These are phyloP conservation scores for Schizopygopsis malacanthus DNA, from an alignment of 2,797 vertebrate genomes.

Conservation along the genomic window DNA sequence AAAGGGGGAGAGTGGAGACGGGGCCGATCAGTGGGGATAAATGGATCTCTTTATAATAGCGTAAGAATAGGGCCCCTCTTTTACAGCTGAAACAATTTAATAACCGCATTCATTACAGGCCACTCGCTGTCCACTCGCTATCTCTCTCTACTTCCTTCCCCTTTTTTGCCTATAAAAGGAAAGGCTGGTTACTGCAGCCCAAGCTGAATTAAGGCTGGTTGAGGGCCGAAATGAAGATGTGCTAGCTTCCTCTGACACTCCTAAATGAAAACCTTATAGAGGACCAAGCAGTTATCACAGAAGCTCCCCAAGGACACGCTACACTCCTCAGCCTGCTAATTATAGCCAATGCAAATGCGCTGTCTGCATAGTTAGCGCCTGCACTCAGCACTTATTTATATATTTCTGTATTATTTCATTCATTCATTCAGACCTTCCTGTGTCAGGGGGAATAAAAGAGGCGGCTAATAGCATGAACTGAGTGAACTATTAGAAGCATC, in stretches of 20 bases:
- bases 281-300: slow-evolving; percentile 91
- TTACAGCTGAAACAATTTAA: slow-evolving; percentile 99
- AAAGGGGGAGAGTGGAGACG: slow-evolving; percentile 92
- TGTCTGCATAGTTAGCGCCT: slow-evolving; percentile 61
- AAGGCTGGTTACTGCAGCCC: slow-evolving; percentile 67
- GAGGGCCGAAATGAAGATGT: slow-evolving; percentile 95
- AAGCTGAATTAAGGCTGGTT: slow-evolving; percentile 73
- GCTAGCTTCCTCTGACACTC: slow-evolving; percentile 88
- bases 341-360: slow-evolving; percentile 91
- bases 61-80: slow-evolving; percentile 96
- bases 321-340: slow-evolving; percentile 82
- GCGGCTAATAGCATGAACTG: slow-evolving; percentile 61
- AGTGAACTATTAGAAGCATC: slow-evolving; percentile 31
- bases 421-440: slow-evolving; percentile 63
- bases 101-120: slow-evolving; percentile 99
- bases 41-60: slow-evolving; percentile 99
- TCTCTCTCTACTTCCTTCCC: slow-evolving; percentile 57
- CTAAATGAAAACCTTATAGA: slow-evolving; percentile 96
- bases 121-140: slow-evolving; percentile 84
- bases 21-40: slow-evolving; percentile 99
- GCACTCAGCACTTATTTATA: slow-evolving; percentile 63
- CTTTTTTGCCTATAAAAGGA: slow-evolving; percentile 61
- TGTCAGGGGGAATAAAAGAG: slow-evolving; percentile 72
- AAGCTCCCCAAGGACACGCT: slow-evolving; percentile 87
- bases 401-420: slow-evolving; percentile 73